phyloP scores from a whole-genome alignment of 2,888 invertebrate genomes.

The Synanthedon andrenaeformis region DNA sequence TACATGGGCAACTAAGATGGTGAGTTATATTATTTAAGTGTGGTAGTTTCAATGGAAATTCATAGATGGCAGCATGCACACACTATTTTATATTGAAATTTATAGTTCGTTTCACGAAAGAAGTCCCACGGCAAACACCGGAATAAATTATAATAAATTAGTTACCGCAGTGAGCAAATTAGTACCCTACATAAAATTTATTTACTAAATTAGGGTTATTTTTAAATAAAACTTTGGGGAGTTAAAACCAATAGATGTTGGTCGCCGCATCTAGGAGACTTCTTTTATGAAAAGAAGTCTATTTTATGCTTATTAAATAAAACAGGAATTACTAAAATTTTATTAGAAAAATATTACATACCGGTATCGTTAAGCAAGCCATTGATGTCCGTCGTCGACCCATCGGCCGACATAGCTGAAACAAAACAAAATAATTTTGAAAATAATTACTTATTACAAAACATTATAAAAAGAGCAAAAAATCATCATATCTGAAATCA shows the following conservation, averaged over 20 bases:
- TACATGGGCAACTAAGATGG: no score
- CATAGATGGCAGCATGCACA: background rate
- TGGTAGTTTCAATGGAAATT: background rate
- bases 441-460: background rate
- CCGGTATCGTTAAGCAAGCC: slow-evolving; percentile 74
- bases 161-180: no score
- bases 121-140: no score
- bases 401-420: slow-evolving; percentile 75
- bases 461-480: no score
- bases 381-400: slow-evolving; percentile 73
- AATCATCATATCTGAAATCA: background rate
- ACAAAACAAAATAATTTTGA: slow-evolving; percentile 31
- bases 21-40: no score
- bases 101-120: no score
- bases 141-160: no score
- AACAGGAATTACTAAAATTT: no score
- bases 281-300: no score
- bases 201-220: background rate
- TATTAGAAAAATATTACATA: slow-evolving; percentile 23
- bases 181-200: background rate
- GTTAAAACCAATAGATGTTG: no score
- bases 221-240: background rate
- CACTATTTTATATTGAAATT: background rate
- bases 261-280: no score
- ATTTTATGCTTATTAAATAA: no score